Conservation (phyloP, 2,113 vertebrate genomes). For the Trematocara zebra region DNA sequence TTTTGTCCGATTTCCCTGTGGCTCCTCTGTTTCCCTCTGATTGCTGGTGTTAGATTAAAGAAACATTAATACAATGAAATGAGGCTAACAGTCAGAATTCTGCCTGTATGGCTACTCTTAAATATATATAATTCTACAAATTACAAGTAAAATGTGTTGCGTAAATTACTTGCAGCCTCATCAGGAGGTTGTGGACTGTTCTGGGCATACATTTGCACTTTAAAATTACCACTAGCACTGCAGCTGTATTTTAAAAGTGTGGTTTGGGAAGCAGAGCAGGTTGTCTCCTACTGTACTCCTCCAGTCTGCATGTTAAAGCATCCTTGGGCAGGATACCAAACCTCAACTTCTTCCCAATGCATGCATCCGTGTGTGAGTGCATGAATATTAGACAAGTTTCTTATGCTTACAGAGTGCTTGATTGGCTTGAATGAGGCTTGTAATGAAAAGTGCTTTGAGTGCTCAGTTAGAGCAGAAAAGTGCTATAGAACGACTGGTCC, state of each 20-base stretch:
- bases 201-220: background rate
- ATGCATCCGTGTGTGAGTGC: background rate
- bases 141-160: rapidly evolving
- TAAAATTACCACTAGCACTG: background rate
- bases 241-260: background rate
- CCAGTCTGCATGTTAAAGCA: background rate
- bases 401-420: background rate
- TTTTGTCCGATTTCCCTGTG: background rate
- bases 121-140: background rate
- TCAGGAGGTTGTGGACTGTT: background rate
- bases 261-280: background rate
- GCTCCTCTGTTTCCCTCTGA: background rate
- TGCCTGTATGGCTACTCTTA: background rate
- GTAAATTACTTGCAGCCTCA: background rate
- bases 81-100: background rate
- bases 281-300: rapidly evolving
- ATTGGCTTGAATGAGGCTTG: background rate
- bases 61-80: background rate
- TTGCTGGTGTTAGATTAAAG: background rate
- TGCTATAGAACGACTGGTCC: background rate
- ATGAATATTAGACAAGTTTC: background rate
- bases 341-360: background rate
- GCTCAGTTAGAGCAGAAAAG: background rate
- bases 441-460: background rate
- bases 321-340: background rate